These are phyloP conservation scores for Deilephila porcellus DNA, from an alignment of 2,888 invertebrate species.

Conservation along the genomic window DNA sequence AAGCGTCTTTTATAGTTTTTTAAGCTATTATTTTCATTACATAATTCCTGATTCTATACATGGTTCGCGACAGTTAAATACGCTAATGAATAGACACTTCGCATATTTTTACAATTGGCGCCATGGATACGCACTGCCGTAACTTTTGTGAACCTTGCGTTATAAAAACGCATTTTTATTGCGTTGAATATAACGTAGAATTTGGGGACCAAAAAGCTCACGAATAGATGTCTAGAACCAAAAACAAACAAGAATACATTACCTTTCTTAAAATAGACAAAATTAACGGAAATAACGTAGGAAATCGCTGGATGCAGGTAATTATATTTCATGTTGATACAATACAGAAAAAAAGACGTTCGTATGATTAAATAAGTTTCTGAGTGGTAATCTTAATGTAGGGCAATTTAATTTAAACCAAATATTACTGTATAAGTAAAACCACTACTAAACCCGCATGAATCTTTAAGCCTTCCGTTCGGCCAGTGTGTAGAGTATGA, in stretches of 20 bases:
- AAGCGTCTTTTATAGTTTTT: no score
- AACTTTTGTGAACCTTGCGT: constrained; percentile 3
- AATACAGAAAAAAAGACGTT: neutral
- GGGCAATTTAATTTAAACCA: neutral
- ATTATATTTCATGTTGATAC: neutral
- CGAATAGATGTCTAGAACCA: no score
- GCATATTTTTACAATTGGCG: constrained; percentile 9
- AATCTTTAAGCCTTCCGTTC: constrained; percentile 17
- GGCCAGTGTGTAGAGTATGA: constrained; percentile 29
- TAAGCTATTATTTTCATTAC: neutral
- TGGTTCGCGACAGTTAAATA: neutral
- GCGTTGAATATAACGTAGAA: no score
- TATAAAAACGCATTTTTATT: neutral
- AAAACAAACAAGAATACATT: no score
- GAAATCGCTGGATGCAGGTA: no score
- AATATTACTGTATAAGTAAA: neutral
- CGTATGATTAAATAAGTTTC: neutral
- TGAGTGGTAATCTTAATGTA: neutral
- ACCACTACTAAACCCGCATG: neutral
- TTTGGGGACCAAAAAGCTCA: no score
- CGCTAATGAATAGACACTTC: constrained; percentile 1
- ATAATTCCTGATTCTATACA: neutral
- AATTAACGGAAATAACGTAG: no score
- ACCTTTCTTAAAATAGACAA: no score
- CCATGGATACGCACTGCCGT: neutral